phyloP scores from a whole-genome alignment of 2,113 vertebrate species.

The Vidua macroura region DNA sequence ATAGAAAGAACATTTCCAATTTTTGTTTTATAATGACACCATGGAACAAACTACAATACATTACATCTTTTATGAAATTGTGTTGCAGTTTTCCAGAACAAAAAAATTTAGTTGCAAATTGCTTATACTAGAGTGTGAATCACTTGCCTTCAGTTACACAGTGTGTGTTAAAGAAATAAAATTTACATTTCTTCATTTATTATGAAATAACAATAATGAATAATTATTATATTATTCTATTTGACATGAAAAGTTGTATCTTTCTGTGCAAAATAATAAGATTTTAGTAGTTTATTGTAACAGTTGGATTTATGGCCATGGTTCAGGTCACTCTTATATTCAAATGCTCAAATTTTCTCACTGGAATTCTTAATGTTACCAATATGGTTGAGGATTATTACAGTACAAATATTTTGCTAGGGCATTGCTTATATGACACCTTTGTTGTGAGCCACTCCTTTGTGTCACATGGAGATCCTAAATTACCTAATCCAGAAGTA shows the following conservation, averaged over 20 bases:
- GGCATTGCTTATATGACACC: background rate
- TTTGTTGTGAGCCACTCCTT: background rate
- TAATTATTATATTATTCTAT: background rate
- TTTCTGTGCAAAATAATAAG: background rate
- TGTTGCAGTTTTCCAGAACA: background rate
- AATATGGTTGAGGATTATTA: background rate
- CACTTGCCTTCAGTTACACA: background rate
- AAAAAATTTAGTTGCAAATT: background rate
- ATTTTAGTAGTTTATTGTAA: background rate
- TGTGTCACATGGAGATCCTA: background rate
- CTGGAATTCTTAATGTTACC: background rate
- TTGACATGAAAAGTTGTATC: background rate
- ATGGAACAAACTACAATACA: background rate
- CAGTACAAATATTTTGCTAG: background rate
- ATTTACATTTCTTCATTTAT: background rate
- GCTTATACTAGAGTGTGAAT: background rate
- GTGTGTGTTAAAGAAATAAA: background rate
- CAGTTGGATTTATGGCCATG: background rate
- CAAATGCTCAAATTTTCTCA: background rate
- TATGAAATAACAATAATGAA: background rate
- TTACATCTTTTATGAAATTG: background rate
- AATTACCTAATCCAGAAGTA: background rate
- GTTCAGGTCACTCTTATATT: background rate
- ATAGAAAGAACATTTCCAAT: background rate
- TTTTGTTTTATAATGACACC: background rate